Percentiles rank a stretch among this genome's conserved stretches.
Evolutionary conservation across 2,797 vertebrate genomes (phyloP).

Genomic region (Oryzias sinensis): DNA sequence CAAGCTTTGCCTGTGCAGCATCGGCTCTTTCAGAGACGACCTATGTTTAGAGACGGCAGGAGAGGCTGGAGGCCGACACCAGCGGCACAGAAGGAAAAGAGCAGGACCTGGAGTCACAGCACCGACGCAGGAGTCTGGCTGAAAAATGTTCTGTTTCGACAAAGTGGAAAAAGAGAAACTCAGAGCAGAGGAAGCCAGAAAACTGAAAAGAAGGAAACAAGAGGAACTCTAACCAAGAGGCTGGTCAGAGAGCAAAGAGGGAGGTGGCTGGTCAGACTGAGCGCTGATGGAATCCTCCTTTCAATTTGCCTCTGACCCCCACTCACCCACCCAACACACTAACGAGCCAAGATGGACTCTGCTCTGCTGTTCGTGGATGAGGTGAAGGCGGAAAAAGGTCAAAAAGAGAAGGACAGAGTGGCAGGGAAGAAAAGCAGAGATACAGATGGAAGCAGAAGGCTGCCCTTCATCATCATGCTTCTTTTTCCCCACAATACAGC

Average conservation of each 20-base stretch:
- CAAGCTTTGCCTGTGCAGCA: slow-evolving; percentile 23
- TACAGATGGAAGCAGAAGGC: slow-evolving; percentile 43
- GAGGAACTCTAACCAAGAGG: slow-evolving; percentile 42
- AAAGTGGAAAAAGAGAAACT: background rate
- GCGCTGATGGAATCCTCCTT: slow-evolving; percentile 53
- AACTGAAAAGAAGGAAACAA: background rate
- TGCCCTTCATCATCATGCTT: slow-evolving; percentile 41
- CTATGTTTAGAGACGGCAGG: slow-evolving; percentile 5
- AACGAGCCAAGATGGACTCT: slow-evolving; percentile 21
- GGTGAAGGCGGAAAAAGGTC: slow-evolving; percentile 33
- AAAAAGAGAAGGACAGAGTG: slow-evolving; percentile 23
- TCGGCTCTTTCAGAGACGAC: slow-evolving; percentile 21
- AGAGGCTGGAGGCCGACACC: background rate
- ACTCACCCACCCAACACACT: slow-evolving; percentile 23
- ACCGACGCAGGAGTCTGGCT: background rate
- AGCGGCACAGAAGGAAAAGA: no score
- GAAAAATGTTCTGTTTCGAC: background rate
- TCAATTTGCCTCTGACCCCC: slow-evolving; percentile 36
- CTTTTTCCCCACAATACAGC: slow-evolving; percentile 19
- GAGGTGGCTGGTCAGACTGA: slow-evolving; percentile 38
- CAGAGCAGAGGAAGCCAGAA: background rate
- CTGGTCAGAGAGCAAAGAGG: slow-evolving; percentile 31
- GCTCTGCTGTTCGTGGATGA: slow-evolving; percentile 7
- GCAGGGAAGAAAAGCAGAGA: slow-evolving; percentile 32
- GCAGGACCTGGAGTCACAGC: no score